Evolutionary conservation across 2,888 invertebrate genomes (phyloP).

Genomic region (Sarcophaga rosellei): DNA sequence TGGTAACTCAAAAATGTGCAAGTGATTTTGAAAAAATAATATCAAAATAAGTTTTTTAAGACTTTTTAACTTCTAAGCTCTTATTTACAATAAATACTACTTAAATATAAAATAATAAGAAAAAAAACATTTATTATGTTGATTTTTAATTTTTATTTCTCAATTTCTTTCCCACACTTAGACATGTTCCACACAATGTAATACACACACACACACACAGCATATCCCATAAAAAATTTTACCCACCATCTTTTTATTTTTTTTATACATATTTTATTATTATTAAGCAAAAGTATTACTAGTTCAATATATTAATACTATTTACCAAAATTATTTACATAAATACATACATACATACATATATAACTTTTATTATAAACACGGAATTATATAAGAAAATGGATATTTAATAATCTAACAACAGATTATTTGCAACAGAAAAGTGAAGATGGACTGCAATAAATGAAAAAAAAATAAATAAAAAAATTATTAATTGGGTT

Average conservation of each 20-base stretch:
- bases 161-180: neutral
- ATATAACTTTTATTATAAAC: neutral
- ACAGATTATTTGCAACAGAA: too few species aligned
- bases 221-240: constrained; percentile 51
- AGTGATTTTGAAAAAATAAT: constrained; percentile 31
- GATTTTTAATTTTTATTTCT: constrained; percentile 11
- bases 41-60: constrained; percentile 34
- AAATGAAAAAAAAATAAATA: too few species aligned
- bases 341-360: constrained; percentile 8
- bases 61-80: constrained; percentile 56
- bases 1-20: constrained; percentile 21
- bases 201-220: neutral
- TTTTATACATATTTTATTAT: neutral
- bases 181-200: neutral
- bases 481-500: too few species aligned
- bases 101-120: constrained; percentile 22
- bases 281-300: constrained; percentile 20
- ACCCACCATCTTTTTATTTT: constrained; percentile 49
- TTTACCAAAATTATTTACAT: constrained; percentile 32
- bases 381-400: neutral
- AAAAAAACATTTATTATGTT: constrained; percentile 27
- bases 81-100: constrained; percentile 60
- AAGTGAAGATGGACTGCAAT: too few species aligned
- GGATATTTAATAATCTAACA: too few species aligned
- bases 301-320: constrained; percentile 20